Conservation (phyloP, 2,113 vertebrate species). For the Raja brachyura region DNA sequence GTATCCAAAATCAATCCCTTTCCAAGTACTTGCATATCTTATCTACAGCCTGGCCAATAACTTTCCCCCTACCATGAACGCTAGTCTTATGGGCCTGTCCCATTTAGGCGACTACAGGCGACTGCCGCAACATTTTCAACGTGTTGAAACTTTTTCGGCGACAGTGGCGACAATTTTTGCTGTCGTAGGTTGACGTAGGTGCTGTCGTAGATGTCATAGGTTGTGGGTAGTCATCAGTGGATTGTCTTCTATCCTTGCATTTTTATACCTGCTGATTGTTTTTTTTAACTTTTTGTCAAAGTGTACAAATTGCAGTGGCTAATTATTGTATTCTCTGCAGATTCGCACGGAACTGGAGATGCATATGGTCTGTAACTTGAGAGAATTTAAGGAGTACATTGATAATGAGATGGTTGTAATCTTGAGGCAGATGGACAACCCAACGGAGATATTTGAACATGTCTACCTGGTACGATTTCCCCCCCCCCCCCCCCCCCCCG, state of each 20-base stretch:
- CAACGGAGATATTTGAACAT: conserved; percentile 93
- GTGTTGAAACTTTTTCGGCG: too few relatives aligned
- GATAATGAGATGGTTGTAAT: conserved; percentile 98
- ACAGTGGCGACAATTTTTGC: too few relatives aligned
- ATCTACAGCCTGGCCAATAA: too few relatives aligned
- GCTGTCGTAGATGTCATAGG: too few relatives aligned
- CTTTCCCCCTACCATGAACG: too few relatives aligned
- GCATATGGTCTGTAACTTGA: conserved; percentile 94
- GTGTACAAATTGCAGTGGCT: not conserved
- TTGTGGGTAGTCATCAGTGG: not conserved
- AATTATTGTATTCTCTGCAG: conserved; percentile 50
- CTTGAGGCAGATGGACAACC: conserved; percentile 97
- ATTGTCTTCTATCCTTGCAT: not conserved
- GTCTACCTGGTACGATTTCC: conserved; percentile 90
- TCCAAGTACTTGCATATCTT: too few relatives aligned
- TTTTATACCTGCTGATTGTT: not conserved
- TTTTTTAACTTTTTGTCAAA: not conserved
- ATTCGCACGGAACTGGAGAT: conserved; percentile 95
- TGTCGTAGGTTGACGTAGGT: too few relatives aligned
- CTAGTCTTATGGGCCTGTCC: too few relatives aligned
- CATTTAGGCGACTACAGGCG: too few relatives aligned
- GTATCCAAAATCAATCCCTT: too few relatives aligned
- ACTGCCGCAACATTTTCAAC: too few relatives aligned
- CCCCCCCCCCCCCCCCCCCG: too few relatives aligned
- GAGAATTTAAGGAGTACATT: conserved; percentile 95